Evolutionary conservation across 2,888 invertebrate genomes (phyloP).

Genomic region (Pilophorus perplexus): DNA sequence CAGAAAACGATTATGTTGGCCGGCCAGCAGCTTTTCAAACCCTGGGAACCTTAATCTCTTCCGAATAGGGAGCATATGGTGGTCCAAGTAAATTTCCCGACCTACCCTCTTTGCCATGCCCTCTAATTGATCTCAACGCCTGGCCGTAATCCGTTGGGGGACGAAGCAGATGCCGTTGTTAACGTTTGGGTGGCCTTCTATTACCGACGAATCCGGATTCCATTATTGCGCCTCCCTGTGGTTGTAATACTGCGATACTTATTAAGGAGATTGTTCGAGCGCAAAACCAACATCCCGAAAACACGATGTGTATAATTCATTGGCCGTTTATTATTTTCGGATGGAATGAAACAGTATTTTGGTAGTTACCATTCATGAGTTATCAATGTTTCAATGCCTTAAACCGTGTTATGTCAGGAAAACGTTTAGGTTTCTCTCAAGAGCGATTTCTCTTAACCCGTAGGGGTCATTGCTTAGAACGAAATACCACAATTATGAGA

Average conservation of each 20-base stretch:
- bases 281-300: too few relatives aligned
- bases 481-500: not conserved
- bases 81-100: constrained; percentile 25
- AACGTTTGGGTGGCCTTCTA: constrained; percentile 30
- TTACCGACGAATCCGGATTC: constrained; percentile 20
- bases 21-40: not conserved
- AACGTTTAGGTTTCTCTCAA: too few relatives aligned
- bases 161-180: constrained; percentile 31
- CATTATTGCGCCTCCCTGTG: constrained; percentile 25
- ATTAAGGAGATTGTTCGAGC: too few relatives aligned
- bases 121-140: constrained; percentile 35
- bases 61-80: constrained; percentile 36
- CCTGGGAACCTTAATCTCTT: constrained; percentile 31
- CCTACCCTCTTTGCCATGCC: not conserved
- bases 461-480: too few relatives aligned
- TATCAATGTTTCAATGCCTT: too few relatives aligned
- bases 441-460: too few relatives aligned
- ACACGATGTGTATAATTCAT: too few relatives aligned
- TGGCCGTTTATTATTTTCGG: too few relatives aligned
- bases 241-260: too few relatives aligned
- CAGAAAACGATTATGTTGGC: not conserved
- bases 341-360: too few relatives aligned
- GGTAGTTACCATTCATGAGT: too few relatives aligned
- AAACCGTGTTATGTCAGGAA: too few relatives aligned
- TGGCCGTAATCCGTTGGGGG: constrained; percentile 25